Conservation (phyloP, 2,797 vertebrate genomes). For the Sebastes vulpes region DNA sequence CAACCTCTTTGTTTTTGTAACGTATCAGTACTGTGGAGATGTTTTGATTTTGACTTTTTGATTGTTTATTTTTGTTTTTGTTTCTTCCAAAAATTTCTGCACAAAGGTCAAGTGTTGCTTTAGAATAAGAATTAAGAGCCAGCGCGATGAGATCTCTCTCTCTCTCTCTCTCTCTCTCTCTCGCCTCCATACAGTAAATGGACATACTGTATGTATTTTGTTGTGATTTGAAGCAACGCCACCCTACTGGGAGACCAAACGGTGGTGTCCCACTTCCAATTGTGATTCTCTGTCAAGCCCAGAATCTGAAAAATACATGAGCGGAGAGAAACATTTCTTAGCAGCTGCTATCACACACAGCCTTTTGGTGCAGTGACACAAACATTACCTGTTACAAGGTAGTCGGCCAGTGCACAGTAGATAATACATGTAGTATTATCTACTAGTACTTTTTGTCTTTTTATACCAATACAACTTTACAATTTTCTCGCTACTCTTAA, state of each 20-base stretch:
- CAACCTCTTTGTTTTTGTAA: conserved; percentile 77
- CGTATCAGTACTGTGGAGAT: conserved; percentile 80
- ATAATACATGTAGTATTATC: conserved; percentile 12
- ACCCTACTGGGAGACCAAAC: conserved; percentile 39
- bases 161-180: not conserved
- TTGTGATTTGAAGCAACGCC: conserved; percentile 50
- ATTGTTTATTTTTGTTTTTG: conserved; percentile 31
- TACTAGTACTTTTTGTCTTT: conserved; percentile 54
- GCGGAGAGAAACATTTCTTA: conserved; percentile 46
- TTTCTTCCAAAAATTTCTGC: conserved; percentile 50
- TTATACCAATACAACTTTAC: conserved; percentile 62
- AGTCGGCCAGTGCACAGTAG: conserved; percentile 36
- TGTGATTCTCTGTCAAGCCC: conserved; percentile 60
- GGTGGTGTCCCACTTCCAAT: conserved; percentile 57
- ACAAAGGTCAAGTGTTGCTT: conserved; percentile 84
- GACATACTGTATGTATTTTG: conserved; percentile 53
- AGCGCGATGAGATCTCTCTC: conserved; percentile 16
- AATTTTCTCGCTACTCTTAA: conserved; percentile 44
- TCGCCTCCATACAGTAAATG: conserved; percentile 35
- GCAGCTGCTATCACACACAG: conserved; percentile 64
- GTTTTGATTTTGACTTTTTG: conserved; percentile 58
- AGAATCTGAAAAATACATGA: conserved; percentile 68
- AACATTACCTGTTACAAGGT: conserved; percentile 76
- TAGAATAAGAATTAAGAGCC: conserved; percentile 37
- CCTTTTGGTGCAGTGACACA: conserved; percentile 64